These are phyloP conservation scores for Pocillopora meandrina DNA, from an alignment of 92 coral and sea anemone species.

Conservation along the genomic window DNA sequence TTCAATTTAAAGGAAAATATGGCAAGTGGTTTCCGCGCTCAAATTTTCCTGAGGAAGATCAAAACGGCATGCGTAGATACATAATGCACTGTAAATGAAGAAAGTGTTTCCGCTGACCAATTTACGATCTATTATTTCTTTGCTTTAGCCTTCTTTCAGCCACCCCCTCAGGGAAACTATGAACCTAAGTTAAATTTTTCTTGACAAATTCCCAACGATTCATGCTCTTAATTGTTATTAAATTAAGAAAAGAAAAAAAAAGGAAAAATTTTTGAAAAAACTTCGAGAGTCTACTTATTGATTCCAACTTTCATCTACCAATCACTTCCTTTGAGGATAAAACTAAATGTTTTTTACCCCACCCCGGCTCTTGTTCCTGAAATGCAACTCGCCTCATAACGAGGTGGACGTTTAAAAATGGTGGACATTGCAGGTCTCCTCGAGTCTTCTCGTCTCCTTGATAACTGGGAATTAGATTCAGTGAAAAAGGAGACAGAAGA, in stretches of 20 bases:
- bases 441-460: constrained; percentile 76
- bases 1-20: background rate
- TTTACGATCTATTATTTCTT: background rate
- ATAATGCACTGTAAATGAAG: background rate
- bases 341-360: background rate
- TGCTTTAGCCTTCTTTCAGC: too few relatives aligned
- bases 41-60: background rate
- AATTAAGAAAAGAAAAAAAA: too few relatives aligned
- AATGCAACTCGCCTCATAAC: background rate
- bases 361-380: background rate
- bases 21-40: background rate
- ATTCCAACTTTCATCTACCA: too few relatives aligned
- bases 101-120: background rate
- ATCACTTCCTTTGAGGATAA: too few relatives aligned
- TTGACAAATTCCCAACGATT: too few relatives aligned
- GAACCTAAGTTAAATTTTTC: too few relatives aligned
- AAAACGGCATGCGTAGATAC: background rate
- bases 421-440: constrained; percentile 38
- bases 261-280: too few relatives aligned
- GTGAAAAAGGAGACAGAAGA: constrained; percentile 64
- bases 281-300: too few relatives aligned
- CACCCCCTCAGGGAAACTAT: too few relatives aligned
- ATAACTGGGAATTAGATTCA: constrained; percentile 79
- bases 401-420: constrained; percentile 5
- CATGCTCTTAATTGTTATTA: too few relatives aligned